A percentile compares a stretch with the other conserved stretches of the same genome.
Evolutionary conservation across 2,888 invertebrate genomes (phyloP).

Genomic region (Leucophora obtusa): DNA sequence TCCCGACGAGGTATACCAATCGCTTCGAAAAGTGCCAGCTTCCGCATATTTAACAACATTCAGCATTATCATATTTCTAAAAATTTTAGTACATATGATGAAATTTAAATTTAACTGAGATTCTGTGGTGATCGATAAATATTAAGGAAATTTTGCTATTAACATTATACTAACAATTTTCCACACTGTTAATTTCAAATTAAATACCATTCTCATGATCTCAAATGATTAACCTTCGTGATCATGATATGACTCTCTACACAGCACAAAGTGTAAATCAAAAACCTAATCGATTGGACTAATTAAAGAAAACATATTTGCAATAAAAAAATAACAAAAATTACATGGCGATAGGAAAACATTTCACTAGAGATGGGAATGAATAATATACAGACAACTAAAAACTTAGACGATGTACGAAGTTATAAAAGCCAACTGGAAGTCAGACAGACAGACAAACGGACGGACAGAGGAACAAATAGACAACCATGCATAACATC

Average conservation of each 20-base stretch:
- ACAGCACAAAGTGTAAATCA: conserved; percentile 70
- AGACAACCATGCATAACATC: conserved; percentile 59
- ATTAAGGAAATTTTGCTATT: too few relatives aligned
- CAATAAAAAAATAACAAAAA: conserved; percentile 19
- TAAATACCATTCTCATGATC: conserved; percentile 54
- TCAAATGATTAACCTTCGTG: conserved; percentile 56
- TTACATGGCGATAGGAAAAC: conserved; percentile 10
- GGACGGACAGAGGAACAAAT: conserved; percentile 22
- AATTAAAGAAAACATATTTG: conserved; percentile 71
- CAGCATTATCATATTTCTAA: too few relatives aligned
- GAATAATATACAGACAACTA: not conserved
- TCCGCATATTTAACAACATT: too few relatives aligned
- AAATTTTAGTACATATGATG: too few relatives aligned
- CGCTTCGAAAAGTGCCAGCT: too few relatives aligned
- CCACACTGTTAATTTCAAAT: not conserved
- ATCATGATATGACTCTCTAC: conserved; percentile 43
- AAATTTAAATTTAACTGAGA: too few relatives aligned
- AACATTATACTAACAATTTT: not conserved
- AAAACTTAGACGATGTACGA: conserved; percentile 6
- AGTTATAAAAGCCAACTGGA: conserved; percentile 1
- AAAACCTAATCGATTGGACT: conserved; percentile 75
- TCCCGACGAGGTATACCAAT: too few relatives aligned
- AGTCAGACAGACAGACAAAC: conserved; percentile 19
- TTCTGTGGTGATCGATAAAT: too few relatives aligned
- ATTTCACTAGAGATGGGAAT: conserved; percentile 1